Evolutionary conservation across 2,797 vertebrate species (phyloP).

Genomic region (Sebastes diploproa): DNA sequence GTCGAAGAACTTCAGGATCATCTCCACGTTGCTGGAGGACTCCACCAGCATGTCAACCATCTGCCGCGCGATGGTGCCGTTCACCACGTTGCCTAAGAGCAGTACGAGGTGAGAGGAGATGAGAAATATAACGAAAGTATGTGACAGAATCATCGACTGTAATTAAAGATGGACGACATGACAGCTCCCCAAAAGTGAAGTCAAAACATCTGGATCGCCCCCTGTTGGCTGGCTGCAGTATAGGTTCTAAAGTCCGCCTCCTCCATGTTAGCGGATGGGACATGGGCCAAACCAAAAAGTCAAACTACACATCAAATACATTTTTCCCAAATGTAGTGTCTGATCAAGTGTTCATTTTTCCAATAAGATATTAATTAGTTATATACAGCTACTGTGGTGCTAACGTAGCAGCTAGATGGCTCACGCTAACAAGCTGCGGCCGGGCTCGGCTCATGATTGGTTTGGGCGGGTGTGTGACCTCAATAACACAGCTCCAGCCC

Average conservation of each 20-base stretch:
- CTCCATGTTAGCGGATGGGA: too few relatives aligned
- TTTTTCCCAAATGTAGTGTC: neutral
- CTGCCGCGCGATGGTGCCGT: slow-evolving; percentile 94
- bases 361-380: too few relatives aligned
- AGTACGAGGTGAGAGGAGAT: neutral
- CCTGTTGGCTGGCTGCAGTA: too few relatives aligned
- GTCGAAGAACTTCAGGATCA: slow-evolving; percentile 99
- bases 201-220: neutral
- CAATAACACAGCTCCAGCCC: too few relatives aligned
- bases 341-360: neutral
- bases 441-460: too few relatives aligned
- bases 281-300: too few relatives aligned
- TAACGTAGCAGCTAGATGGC: too few relatives aligned
- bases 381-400: too few relatives aligned
- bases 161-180: neutral
- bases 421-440: too few relatives aligned
- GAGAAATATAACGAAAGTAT: neutral
- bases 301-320: too few relatives aligned
- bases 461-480: too few relatives aligned
- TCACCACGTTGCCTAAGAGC: slow-evolving; percentile 91
- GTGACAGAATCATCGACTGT: neutral
- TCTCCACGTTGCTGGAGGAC: slow-evolving; percentile 97
- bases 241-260: too few relatives aligned
- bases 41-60: slow-evolving; percentile 99
- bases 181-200: neutral